Evolutionary conservation across 2,888 invertebrate genomes (phyloP).

Genomic region (Sesia bembeciformis): DNA sequence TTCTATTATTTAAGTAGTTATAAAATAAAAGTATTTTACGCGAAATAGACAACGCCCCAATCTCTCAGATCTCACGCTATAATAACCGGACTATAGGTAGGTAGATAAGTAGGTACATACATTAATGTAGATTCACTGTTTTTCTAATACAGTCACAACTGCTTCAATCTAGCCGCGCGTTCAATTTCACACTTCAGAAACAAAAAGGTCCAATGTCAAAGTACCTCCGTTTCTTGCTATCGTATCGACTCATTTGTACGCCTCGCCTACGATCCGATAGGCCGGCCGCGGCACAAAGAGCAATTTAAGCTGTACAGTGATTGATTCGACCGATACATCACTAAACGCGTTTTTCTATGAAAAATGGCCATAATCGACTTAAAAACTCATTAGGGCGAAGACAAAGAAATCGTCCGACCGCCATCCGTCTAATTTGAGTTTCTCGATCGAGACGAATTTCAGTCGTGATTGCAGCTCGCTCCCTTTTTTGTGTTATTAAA

Average conservation of each 20-base stretch:
- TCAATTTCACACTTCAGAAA: slow-evolving; percentile 2
- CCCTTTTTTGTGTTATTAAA: slow-evolving; percentile 53
- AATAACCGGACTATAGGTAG: too few species aligned
- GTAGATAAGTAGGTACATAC: too few species aligned
- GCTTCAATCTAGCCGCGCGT: neutral
- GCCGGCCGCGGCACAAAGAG: slow-evolving; percentile 42
- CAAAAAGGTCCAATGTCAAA: neutral
- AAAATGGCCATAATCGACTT: slow-evolving; percentile 75
- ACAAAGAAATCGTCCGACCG: slow-evolving; percentile 69
- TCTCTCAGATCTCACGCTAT: too few species aligned
- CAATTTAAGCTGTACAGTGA: slow-evolving; percentile 66
- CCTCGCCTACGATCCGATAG: slow-evolving; percentile 48
- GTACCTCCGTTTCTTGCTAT: neutral
- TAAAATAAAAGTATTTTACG: too few species aligned
- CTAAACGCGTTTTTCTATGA: slow-evolving; percentile 74
- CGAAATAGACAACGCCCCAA: too few species aligned
- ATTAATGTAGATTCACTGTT: too few species aligned
- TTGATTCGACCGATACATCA: slow-evolving; percentile 73
- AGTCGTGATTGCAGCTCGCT: slow-evolving; percentile 51
- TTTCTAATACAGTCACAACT: neutral
- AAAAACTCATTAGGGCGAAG: slow-evolving; percentile 73
- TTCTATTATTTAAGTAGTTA: too few species aligned
- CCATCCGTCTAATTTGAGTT: slow-evolving; percentile 69
- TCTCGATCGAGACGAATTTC: slow-evolving; percentile 67
- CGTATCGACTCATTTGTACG: slow-evolving; percentile 4